A percentile compares a stretch with the other conserved stretches of the same genome.
Conservation (phyloP, 1,140 invertebrate species). For the Trichonephila clavipes region DNA sequence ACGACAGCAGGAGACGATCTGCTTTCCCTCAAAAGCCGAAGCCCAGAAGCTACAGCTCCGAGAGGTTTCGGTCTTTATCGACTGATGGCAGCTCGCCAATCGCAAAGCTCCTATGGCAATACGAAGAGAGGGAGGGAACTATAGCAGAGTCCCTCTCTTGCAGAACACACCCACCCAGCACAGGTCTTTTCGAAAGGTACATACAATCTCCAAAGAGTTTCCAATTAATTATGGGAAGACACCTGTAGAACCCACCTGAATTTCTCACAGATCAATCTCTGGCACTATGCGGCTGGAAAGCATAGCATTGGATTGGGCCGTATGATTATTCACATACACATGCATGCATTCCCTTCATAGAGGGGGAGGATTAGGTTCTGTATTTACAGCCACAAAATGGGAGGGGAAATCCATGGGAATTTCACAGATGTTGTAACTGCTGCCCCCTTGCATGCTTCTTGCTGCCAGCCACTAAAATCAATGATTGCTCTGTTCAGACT, state of each 20-base stretch:
- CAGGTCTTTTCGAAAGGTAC: constrained; percentile 58
- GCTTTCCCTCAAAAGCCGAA: constrained; percentile 48
- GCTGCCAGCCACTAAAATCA: constrained; percentile 62
- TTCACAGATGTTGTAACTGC: constrained; percentile 70
- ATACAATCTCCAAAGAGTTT: constrained; percentile 65
- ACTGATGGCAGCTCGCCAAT: constrained; percentile 74
- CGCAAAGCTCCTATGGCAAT: constrained; percentile 51
- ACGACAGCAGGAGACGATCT: constrained; percentile 46
- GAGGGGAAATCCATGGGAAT: constrained; percentile 68
- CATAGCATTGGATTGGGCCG: constrained; percentile 34
- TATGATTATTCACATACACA: constrained; percentile 73
- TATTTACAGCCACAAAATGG: constrained; percentile 72
- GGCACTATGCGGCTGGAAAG: constrained; percentile 56
- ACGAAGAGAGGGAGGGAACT: constrained; percentile 15
- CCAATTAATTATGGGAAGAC: constrained; percentile 73
- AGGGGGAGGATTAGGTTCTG: constrained; percentile 42
- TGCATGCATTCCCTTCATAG: constrained; percentile 61
- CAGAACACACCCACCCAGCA: constrained; percentile 13
- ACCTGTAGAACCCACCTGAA: constrained; percentile 65
- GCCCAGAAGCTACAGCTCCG: constrained; percentile 66
- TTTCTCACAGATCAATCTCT: constrained; percentile 76
- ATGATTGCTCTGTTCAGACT: constrained; percentile 59
- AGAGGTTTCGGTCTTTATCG: constrained; percentile 68
- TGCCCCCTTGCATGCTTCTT: constrained; percentile 58
- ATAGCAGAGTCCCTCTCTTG: not conserved